Evolutionary conservation across 2,113 vertebrate species (phyloP).

Genomic region (Saguinus midas): DNA sequence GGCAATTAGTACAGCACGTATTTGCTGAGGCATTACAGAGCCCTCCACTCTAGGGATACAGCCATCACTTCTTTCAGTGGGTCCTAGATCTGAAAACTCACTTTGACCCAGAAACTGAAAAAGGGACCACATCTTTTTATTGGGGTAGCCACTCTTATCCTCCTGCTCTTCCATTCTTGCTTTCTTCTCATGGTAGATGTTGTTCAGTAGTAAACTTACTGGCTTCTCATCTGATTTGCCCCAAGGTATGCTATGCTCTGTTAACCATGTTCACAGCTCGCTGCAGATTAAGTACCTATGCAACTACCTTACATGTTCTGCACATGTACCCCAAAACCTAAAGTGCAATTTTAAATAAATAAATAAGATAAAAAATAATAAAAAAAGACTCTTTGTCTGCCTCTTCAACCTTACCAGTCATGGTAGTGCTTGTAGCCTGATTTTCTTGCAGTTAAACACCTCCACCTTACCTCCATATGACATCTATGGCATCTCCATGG

Average conservation of each 20-base stretch:
- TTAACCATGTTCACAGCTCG: background rate
- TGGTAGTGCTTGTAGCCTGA: background rate
- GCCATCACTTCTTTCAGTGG: too few relatives aligned
- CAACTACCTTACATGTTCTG: too few relatives aligned
- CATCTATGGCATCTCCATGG: background rate
- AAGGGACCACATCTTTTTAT: background rate
- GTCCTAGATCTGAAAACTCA: background rate
- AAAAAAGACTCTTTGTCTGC: background rate
- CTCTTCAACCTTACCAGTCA: background rate
- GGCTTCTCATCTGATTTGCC: background rate
- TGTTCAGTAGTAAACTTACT: background rate
- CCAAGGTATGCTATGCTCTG: background rate
- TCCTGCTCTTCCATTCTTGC: background rate
- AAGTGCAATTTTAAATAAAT: too few relatives aligned
- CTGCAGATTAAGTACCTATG: background rate
- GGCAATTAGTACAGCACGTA: background rate
- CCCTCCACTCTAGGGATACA: background rate
- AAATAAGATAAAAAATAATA: too few relatives aligned
- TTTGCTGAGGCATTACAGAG: background rate
- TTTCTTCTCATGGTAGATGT: background rate
- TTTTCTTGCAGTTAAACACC: background rate
- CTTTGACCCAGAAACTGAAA: background rate
- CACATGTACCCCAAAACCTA: too few relatives aligned
- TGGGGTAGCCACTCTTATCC: background rate
- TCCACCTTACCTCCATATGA: background rate